A percentile compares a stretch with the other conserved stretches of the same genome.
Conservation (phyloP, 2,113 vertebrate genomes). For the Tichodroma muraria region DNA sequence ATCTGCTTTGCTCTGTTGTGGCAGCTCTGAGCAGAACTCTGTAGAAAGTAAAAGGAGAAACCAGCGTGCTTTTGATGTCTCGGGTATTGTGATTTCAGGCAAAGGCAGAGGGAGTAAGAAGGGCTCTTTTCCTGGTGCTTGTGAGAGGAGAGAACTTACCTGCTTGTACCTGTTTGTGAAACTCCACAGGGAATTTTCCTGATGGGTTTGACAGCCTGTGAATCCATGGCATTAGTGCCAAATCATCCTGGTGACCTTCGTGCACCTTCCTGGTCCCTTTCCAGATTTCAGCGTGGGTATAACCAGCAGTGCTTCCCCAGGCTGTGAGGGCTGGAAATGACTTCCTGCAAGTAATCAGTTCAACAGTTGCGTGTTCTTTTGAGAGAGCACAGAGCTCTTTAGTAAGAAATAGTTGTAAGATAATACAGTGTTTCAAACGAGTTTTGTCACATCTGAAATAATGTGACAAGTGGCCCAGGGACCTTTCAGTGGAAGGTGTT, state of each 20-base stretch:
- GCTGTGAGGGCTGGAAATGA: not conserved
- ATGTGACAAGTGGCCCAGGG: not conserved
- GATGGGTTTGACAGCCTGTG: not conserved
- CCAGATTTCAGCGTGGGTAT: not conserved
- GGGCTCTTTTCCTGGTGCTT: not conserved
- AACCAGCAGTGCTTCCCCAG: not conserved
- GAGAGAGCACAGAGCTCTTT: not conserved
- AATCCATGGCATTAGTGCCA: not conserved
- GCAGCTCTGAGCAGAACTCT: not conserved
- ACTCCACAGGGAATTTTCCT: not conserved
- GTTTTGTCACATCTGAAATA: not conserved
- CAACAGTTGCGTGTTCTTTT: not conserved
- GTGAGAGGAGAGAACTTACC: not conserved
- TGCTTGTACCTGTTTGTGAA: not conserved
- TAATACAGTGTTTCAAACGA: not conserved
- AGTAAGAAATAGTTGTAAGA: not conserved
- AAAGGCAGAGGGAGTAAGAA: too few relatives aligned
- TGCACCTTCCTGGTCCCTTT: not conserved
- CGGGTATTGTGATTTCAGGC: rapidly evolving
- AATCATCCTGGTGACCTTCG: not conserved
- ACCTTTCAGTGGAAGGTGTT: not conserved
- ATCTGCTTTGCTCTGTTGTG: not conserved
- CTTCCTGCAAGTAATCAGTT: not conserved
- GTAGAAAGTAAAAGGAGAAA: not conserved
- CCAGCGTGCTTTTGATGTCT: not conserved